phyloP scores from a whole-genome alignment of 2,113 vertebrate species.

The Elaphurus davidianus region DNA sequence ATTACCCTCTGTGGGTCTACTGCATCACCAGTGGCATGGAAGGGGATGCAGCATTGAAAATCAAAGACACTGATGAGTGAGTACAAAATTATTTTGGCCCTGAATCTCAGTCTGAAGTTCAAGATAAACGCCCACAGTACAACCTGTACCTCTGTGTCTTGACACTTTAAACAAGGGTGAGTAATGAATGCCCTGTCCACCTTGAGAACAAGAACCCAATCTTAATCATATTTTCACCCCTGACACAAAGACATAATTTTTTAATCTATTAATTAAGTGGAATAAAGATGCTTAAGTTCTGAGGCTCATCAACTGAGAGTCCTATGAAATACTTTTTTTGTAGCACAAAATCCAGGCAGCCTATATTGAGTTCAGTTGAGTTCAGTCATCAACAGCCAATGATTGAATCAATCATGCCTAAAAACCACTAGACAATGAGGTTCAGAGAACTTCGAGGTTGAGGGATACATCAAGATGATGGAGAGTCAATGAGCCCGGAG shows the following conservation, averaged over 20 bases:
- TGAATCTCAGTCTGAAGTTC: not conserved
- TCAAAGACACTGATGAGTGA: too few species aligned
- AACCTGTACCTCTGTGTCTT: not conserved
- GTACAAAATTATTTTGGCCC: fast-evolving
- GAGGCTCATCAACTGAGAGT: not conserved
- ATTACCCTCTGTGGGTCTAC: not conserved
- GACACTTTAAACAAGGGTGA: not conserved
- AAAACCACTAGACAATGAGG: not conserved
- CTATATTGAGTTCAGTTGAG: fast-evolving
- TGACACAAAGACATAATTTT: not conserved
- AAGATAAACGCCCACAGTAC: too few species aligned
- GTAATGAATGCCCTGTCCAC: fast-evolving
- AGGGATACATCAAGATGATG: not conserved
- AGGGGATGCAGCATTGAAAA: too few species aligned
- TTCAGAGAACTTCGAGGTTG: not conserved
- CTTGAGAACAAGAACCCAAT: not conserved
- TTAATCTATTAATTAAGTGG: not conserved
- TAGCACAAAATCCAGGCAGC: not conserved
- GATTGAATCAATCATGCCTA: not conserved
- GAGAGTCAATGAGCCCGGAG: not conserved
- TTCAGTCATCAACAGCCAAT: not conserved
- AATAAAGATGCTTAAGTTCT: not conserved
- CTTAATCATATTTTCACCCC: not conserved
- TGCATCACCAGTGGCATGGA: fast-evolving
- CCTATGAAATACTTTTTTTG: not conserved